phyloP scores from a whole-genome alignment of 2,113 vertebrate genomes.

The Raja brachyura region DNA sequence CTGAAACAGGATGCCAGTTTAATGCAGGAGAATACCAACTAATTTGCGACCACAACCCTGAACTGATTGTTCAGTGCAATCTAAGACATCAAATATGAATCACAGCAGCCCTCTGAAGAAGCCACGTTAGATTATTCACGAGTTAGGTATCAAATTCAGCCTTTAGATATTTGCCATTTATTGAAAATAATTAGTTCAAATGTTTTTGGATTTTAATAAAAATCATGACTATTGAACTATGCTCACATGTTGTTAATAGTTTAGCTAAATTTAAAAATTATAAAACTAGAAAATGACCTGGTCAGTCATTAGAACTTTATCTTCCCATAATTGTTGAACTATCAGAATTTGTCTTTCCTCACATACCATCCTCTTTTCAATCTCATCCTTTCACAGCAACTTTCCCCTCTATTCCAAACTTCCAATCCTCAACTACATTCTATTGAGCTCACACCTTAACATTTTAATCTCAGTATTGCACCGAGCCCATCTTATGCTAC shows the following conservation, averaged over 20 bases:
- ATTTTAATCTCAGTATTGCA: too few species aligned
- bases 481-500: too few species aligned
- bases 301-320: not conserved
- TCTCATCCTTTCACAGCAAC: too few species aligned
- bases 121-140: too few species aligned
- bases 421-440: too few species aligned
- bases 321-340: not conserved
- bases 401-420: too few species aligned
- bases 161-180: not conserved
- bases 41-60: not conserved
- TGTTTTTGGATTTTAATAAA: conserved; percentile 1
- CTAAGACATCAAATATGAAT: not conserved
- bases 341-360: not conserved
- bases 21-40: not conserved
- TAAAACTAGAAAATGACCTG: not conserved
- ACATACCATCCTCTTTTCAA: too few species aligned
- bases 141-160: conserved; percentile 17
- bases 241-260: conserved; percentile 11
- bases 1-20: not conserved
- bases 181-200: not conserved
- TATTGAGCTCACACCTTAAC: too few species aligned
- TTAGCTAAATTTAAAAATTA: not conserved
- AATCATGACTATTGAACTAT: not conserved
- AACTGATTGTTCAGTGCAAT: not conserved
- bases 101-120: not conserved